phyloP scores from a whole-genome alignment of 2,888 invertebrate genomes.

The Elmis aenea region DNA sequence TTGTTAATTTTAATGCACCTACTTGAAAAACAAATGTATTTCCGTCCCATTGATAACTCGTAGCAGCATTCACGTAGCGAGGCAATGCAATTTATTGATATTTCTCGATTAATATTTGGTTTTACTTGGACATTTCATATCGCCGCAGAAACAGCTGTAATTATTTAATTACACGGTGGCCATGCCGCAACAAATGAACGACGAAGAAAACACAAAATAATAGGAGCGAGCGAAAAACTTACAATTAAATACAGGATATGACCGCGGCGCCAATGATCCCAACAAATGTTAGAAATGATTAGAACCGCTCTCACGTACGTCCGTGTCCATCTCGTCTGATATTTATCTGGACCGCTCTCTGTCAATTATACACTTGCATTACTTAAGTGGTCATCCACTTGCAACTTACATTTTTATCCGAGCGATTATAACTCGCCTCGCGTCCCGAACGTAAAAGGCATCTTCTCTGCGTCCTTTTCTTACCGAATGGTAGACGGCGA shows the following conservation, averaged over 20 bases:
- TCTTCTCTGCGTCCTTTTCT: constrained; percentile 1
- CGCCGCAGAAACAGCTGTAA: no score
- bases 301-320: constrained; percentile 7
- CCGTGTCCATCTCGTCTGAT: constrained; percentile 4
- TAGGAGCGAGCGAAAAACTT: constrained; percentile 8
- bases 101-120: no score
- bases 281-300: constrained; percentile 13
- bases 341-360: constrained; percentile 27
- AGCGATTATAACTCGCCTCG: constrained; percentile 23
- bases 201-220: constrained; percentile 8
- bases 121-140: no score
- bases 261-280: constrained; percentile 22
- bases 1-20: no score
- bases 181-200: no score
- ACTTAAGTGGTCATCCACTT: constrained; percentile 38
- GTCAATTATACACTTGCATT: constrained; percentile 39
- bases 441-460: background rate
- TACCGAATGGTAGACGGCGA: background rate
- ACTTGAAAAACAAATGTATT: no score
- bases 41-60: no score
- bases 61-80: no score
- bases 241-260: constrained; percentile 36
- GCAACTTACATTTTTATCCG: constrained; percentile 31
- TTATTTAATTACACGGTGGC: no score
- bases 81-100: no score